Evolutionary conservation across 2,888 invertebrate genomes (phyloP), one percentile per base, ranked within the genome.

Genomic region (Eumerus sabulonum): DNA sequence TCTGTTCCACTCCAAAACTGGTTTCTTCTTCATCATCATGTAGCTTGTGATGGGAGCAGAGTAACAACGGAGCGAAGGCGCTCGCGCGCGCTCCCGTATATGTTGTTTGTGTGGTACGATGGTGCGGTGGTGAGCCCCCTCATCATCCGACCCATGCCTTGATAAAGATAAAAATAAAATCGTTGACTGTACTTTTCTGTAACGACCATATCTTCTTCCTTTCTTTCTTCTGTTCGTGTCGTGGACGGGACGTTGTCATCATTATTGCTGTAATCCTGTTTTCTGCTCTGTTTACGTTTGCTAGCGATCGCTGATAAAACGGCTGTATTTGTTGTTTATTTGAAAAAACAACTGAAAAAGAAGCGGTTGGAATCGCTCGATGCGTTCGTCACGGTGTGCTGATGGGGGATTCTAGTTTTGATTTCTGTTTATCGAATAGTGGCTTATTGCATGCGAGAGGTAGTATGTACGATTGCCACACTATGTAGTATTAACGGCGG

Each of bases 121-220:
- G 3, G 27, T 27, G 27, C 27, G 27, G 27, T 27, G 27, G 27
- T 27, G 53, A 60, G 63, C 60, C 48, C 64, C 66, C 66, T 57
- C 72, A 77, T 56, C 72, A 59, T 72, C 72, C 38, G 36, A 36
- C 3, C 27, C 50, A 40, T 59, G 36, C 54, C 40, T 18, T 56
- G 60, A 77, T 77, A 68, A 53, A 63, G 74, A 74, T 68, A 63
- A 62, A 59, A 76, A 59, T 45, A 17, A 71, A 76, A 76, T 67
- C 63, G 79, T 64, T 64, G 79, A 79, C 79, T 79, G 79, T 79
- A 79, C 79, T 79, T 79, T 79, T 79, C 54, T 64, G 59, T 68
- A 44, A 27, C 27, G 27, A 27, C 27, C 27, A 27, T 27, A 27
- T 27, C 27, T 27, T 27, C n/a, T n/a, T n/a, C 59, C 18, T 68